Evolutionary conservation across 2,797 vertebrate genomes (phyloP).

Genomic region (Cryptoblepharus egeriae): DNA sequence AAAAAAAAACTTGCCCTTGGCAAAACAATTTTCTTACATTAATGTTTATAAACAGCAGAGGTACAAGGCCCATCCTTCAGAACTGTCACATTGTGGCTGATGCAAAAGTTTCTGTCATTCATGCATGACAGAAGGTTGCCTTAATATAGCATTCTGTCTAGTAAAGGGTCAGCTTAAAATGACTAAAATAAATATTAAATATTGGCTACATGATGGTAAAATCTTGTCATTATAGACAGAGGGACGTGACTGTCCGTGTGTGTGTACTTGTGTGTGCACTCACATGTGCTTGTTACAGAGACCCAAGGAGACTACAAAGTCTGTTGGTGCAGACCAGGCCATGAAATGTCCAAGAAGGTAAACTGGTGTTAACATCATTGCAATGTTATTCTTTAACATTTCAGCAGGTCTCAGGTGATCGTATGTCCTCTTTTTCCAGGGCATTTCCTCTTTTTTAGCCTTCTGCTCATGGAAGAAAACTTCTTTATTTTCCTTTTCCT

Average conservation of each 20-base stretch:
- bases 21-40: constrained; percentile 78
- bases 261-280: no score
- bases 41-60: constrained; percentile 78
- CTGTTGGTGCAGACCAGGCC: background rate
- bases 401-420: background rate
- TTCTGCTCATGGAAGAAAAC: no score
- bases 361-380: background rate
- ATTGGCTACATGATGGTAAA: background rate
- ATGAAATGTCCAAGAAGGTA: background rate
- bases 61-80: constrained; percentile 63
- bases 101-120: constrained; percentile 41
- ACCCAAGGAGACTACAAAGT: background rate
- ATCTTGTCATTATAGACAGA: background rate
- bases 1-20: constrained; percentile 81
- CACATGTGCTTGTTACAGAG: background rate
- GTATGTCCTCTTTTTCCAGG: no score
- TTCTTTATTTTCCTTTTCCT: no score
- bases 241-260: no score
- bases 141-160: background rate
- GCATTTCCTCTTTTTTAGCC: no score
- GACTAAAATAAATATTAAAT: constrained; percentile 11
- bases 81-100: constrained; percentile 39
- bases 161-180: constrained; percentile 5
- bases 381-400: no score
- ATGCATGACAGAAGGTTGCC: background rate